A percentile compares a stretch with the other conserved stretches of the same genome.
These are phyloP conservation scores for Propithecus coquereli DNA, from an alignment of 2,113 vertebrate genomes.

Conservation along the genomic window DNA sequence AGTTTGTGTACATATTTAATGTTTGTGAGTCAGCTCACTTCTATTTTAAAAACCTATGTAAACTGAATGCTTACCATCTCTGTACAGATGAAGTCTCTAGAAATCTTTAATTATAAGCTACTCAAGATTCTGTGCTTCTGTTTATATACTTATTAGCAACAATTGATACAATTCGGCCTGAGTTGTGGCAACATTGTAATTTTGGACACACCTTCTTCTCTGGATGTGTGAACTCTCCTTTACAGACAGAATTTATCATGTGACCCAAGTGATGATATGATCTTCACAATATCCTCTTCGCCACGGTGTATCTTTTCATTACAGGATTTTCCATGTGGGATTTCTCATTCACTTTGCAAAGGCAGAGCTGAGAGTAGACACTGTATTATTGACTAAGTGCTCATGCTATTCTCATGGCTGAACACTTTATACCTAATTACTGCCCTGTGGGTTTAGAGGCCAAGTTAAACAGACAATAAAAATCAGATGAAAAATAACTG, in stretches of 20 bases:
- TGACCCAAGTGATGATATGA: background rate
- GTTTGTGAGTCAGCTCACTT: constrained; percentile 44
- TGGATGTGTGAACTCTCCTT: background rate
- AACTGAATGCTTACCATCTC: constrained; percentile 13
- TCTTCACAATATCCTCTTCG: constrained; percentile 24
- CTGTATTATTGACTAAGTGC: background rate
- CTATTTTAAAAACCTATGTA: constrained; percentile 19
- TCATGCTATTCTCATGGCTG: background rate
- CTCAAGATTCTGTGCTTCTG: constrained; percentile 29
- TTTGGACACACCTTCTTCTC: constrained; percentile 1
- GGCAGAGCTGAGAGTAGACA: constrained; percentile 11
- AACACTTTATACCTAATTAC: constrained; percentile 38
- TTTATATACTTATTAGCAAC: constrained; percentile 58
- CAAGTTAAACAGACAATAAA: constrained; percentile 61
- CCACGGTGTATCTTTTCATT: constrained; percentile 21
- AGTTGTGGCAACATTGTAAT: background rate
- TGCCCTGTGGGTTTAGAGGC: constrained; percentile 33
- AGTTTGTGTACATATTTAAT: constrained; percentile 48
- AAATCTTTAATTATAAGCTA: constrained; percentile 64
- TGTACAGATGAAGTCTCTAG: constrained; percentile 41
- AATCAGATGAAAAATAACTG: constrained; percentile 14
- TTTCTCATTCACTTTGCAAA: constrained; percentile 41
- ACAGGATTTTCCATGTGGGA: background rate
- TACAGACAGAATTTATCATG: background rate
- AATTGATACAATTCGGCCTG: background rate